Percentiles rank a stretch among this genome's conserved stretches.
Evolutionary conservation across 2,797 vertebrate genomes (phyloP).

Genomic region (Enteromius trimaculatus): DNA sequence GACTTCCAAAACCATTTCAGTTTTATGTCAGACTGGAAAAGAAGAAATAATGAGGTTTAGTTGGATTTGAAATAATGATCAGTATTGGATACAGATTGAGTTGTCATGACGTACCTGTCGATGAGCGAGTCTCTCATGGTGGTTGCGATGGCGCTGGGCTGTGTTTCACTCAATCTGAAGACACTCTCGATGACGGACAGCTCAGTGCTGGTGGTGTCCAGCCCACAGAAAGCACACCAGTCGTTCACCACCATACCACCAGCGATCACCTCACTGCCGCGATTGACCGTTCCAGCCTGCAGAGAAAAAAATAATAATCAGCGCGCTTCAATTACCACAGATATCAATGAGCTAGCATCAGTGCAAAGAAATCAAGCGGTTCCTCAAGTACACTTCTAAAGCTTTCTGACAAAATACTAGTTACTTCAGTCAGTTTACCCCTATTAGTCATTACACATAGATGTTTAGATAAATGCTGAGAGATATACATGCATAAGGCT

Average conservation of each 20-base stretch:
- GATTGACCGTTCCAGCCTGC: constrained; percentile 95
- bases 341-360: neutral
- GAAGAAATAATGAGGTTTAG: constrained; percentile 21
- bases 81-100: neutral
- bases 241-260: constrained; percentile 97
- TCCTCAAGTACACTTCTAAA: neutral
- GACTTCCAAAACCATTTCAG: neutral
- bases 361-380: neutral
- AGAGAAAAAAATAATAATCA: constrained; percentile 27
- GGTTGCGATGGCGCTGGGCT: constrained; percentile 92
- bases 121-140: constrained; percentile 96
- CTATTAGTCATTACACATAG: neutral
- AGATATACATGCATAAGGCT: neutral
- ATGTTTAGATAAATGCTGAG: neutral
- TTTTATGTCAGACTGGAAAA: constrained; percentile 64
- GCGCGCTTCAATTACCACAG: neutral
- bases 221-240: constrained; percentile 96
- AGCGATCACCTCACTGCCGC: constrained; percentile 94
- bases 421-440: neutral
- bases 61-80: neutral
- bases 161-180: constrained; percentile 88
- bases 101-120: constrained; percentile 83
- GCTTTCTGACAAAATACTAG: no score
- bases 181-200: constrained; percentile 97
- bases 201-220: constrained; percentile 97